A percentile compares a stretch with the other conserved stretches of the same genome.
These are phyloP conservation scores for Anguilla pacifica DNA, from an alignment of 2,797 vertebrate species.

Conservation along the genomic window DNA sequence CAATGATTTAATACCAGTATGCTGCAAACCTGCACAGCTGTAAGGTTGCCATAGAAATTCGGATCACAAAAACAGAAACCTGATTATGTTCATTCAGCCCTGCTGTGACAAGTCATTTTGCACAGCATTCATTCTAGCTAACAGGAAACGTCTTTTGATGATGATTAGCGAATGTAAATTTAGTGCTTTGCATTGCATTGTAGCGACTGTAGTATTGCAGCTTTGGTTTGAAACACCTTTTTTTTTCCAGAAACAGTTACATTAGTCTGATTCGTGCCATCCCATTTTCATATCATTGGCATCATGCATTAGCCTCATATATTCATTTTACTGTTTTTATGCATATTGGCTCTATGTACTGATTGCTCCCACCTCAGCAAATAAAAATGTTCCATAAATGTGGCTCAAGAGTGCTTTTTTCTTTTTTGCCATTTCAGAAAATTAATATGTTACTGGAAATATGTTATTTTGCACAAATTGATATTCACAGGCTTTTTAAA, in stretches of 20 bases:
- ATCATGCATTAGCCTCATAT: background rate
- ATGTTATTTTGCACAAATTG: background rate
- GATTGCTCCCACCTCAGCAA: background rate
- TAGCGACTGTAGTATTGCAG: background rate
- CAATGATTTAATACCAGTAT: background rate
- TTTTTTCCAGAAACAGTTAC: background rate
- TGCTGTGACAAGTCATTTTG: constrained; percentile 42
- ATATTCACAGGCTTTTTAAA: background rate
- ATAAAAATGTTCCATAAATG: background rate
- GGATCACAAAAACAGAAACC: constrained; percentile 41
- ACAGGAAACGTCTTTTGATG: constrained; percentile 29
- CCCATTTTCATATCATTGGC: background rate
- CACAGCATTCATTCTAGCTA: constrained; percentile 31
- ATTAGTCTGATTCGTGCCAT: background rate
- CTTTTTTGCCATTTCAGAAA: background rate
- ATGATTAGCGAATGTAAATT: constrained; percentile 2
- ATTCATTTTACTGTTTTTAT: background rate
- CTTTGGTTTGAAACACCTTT: background rate
- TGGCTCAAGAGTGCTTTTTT: background rate
- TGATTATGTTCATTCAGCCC: constrained; percentile 36
- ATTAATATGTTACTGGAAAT: background rate
- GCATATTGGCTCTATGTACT: background rate
- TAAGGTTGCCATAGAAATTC: constrained; percentile 45
- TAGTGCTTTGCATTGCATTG: background rate
- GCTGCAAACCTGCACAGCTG: constrained; percentile 16